Conservation (phyloP, 1,140 invertebrate species). For the Agraylea sexmaculata region DNA sequence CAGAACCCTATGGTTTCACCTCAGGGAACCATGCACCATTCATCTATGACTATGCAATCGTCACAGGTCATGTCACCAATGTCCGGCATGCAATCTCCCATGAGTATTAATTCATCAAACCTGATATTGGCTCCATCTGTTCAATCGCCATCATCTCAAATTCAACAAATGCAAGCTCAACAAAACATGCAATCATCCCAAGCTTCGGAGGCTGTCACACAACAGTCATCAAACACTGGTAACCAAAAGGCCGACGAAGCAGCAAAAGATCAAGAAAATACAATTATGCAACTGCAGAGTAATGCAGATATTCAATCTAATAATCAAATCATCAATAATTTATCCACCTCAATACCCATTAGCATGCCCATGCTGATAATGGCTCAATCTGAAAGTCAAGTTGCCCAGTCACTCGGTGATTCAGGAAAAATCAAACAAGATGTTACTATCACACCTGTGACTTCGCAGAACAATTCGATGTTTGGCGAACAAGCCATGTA, state of each 20-base stretch:
- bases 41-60: background rate
- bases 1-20: background rate
- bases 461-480: no score
- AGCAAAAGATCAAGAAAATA: background rate
- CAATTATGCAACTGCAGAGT: conserved; percentile 1
- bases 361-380: no score
- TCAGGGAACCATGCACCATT: background rate
- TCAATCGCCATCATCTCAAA: conserved; percentile 7
- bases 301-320: conserved; percentile 1
- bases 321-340: conserved; percentile 5
- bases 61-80: conserved; percentile 14
- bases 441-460: no score
- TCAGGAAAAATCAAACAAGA: no score
- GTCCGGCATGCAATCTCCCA: conserved; percentile 9
- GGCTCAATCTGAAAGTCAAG: no score
- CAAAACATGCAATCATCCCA: conserved; percentile 20
- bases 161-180: conserved; percentile 22
- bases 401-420: no score
- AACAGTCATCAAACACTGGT: conserved; percentile 22
- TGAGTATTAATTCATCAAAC: conserved; percentile 5
- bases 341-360: conserved; percentile 4
- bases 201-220: conserved; percentile 19
- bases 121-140: conserved; percentile 2
- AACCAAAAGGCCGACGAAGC: conserved; percentile 7
- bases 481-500: no score